Evolutionary conservation across 2,797 vertebrate species (phyloP), one percentile per base, ranked within the genome.

Genomic region (Spatula versicolor): DNA sequence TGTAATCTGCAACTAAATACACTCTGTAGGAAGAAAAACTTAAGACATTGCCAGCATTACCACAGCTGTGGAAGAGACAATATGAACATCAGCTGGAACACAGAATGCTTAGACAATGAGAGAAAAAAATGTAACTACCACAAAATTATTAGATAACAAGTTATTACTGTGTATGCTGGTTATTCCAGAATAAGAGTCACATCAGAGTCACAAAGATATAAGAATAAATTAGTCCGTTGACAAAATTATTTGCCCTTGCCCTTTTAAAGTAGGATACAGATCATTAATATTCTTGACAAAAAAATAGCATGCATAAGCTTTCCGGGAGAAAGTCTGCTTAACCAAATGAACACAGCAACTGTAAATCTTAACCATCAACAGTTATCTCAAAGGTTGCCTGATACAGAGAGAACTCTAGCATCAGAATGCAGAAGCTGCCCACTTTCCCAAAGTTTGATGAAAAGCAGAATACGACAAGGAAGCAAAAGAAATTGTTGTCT

Each of bases 141-240:
- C 59, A 85, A 91, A 94, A 95, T 77, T 35, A 81, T 56, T 88
- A 93, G 79, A 64, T 41, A 84, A 41, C 18, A 39, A 74, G 55
- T 62, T 66, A 84, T 33, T 68, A 67, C 39, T 55, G 60, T 39
- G 8, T 19, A 39, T 3, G 7, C 33, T 85, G 41, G 9, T 64
- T 75, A 84, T 23, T 78, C 52, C n/a, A 74, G 22, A n/a, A 68
- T 46, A 45, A 45, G 43, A 45, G 19, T 45, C 43, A 79, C 28
- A 37, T 15, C 5, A 74, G 28, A 37, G 23, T 43, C 59, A 67
- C 74, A 83, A 87, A 74, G 25, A 83, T 5, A 35, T 41, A 83
- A 85, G 52, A 45, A 67, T 39, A 86, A 93, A 85, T 60, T 46
- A 86, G 67, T 43, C 18, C 81, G 52, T 43, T 74, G 46, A 77